Evolutionary conservation across 2,888 invertebrate genomes (phyloP).

Genomic region (Cartodere bifasciata): DNA sequence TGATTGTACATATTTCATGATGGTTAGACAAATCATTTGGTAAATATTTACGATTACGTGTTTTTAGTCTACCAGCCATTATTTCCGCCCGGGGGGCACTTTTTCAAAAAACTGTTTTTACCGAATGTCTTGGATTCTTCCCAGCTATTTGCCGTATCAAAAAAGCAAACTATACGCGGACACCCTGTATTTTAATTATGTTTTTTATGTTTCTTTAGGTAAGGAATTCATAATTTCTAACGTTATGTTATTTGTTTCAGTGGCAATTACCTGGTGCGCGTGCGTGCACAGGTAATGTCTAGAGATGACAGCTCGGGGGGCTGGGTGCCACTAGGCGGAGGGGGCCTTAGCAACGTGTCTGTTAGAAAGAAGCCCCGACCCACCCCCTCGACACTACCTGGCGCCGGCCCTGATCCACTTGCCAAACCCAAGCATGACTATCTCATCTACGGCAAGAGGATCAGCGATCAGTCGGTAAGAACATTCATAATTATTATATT

Average conservation of each 20-base stretch:
- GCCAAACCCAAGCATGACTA: conserved; percentile 69
- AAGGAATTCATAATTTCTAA: not conserved
- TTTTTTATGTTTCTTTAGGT: not conserved
- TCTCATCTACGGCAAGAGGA: conserved; percentile 83
- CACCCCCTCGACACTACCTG: conserved; percentile 24
- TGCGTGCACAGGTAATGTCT: conserved; percentile 98
- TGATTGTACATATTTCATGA: too few relatives aligned
- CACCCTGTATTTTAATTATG: too few relatives aligned
- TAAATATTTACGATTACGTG: too few relatives aligned
- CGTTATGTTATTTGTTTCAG: conserved; percentile 39
- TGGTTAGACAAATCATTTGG: too few relatives aligned
- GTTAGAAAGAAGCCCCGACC: conserved; percentile 63
- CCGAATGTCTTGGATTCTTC: too few relatives aligned
- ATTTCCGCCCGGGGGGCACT: too few relatives aligned
- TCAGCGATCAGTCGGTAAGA: conserved; percentile 83
- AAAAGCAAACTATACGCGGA: too few relatives aligned
- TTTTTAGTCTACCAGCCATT: too few relatives aligned
- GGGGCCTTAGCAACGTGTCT: conserved; percentile 87
- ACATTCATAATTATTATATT: too few relatives aligned
- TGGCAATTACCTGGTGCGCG: conserved; percentile 86
- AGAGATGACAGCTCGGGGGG: conserved; percentile 95
- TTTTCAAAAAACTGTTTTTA: too few relatives aligned
- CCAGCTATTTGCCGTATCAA: too few relatives aligned
- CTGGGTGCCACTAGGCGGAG: conserved; percentile 89
- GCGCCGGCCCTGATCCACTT: conserved; percentile 25